phyloP scores from a whole-genome alignment of 2,113 vertebrate species.

The Riparia riparia region DNA sequence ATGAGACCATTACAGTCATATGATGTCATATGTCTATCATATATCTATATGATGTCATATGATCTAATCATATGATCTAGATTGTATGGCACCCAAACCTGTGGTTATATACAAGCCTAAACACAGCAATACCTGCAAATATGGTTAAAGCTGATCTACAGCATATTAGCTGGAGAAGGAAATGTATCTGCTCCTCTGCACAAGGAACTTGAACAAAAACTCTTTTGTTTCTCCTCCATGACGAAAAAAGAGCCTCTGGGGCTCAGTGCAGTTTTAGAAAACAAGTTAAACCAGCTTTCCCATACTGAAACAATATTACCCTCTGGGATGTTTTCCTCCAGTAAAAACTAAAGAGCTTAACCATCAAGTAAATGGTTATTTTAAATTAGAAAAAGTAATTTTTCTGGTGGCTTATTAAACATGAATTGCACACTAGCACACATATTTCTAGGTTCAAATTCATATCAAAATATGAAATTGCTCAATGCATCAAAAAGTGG shows the following conservation, averaged over 20 bases:
- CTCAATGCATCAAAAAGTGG: not conserved
- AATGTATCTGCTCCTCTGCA: constrained; percentile 1
- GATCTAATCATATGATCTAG: not conserved
- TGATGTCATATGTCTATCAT: not conserved
- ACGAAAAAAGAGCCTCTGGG: not conserved
- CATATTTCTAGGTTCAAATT: not conserved
- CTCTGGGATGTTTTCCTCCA: not conserved
- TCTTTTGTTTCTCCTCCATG: not conserved
- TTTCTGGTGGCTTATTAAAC: not conserved
- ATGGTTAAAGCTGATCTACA: constrained; percentile 22
- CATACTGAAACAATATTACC: not conserved
- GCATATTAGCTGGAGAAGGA: not conserved
- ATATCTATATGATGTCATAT: too few species aligned
- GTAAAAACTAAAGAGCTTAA: not conserved
- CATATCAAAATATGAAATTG: rapidly evolving
- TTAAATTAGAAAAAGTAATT: not conserved
- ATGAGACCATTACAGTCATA: not conserved
- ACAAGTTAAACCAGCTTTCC: not conserved
- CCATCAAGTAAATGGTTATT: not conserved
- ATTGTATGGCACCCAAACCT: not conserved
- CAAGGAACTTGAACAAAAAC: constrained; percentile 8
- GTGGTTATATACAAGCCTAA: not conserved
- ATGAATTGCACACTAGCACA: not conserved
- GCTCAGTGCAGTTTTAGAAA: not conserved
- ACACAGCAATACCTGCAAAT: not conserved